Conservation (phyloP, 1,140 invertebrate species). For the Eubasilissa regina region DNA sequence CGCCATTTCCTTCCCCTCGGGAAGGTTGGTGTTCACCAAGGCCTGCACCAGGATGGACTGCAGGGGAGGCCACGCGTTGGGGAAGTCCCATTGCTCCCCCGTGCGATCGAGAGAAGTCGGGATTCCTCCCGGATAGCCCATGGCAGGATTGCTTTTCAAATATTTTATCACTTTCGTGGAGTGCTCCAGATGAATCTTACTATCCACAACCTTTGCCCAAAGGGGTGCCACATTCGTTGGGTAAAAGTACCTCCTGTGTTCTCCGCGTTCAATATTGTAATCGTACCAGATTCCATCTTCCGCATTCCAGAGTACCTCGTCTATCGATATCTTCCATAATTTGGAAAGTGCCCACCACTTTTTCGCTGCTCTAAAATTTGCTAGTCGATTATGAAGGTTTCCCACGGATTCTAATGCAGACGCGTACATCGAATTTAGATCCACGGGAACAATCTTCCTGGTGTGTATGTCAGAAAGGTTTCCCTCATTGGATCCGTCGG, state of each 20-base stretch:
- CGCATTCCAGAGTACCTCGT: constrained; percentile 82
- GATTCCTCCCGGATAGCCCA: constrained; percentile 78
- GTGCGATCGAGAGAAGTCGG: constrained; percentile 80
- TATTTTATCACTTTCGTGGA: constrained; percentile 70
- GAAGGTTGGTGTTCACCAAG: constrained; percentile 76
- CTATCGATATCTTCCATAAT: constrained; percentile 75
- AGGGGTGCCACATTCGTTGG: constrained; percentile 83
- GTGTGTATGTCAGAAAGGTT: constrained; percentile 75
- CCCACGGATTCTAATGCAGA: constrained; percentile 71
- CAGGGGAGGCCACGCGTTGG: constrained; percentile 90
- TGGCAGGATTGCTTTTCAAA: constrained; percentile 69
- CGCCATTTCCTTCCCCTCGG: constrained; percentile 77
- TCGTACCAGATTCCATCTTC: constrained; percentile 83
- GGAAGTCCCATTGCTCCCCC: constrained; percentile 92
- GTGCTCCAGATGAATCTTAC: constrained; percentile 62
- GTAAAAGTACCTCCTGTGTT: constrained; percentile 76
- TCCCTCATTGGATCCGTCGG: constrained; percentile 67
- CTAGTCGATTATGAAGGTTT: constrained; percentile 68
- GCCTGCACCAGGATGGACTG: constrained; percentile 85
- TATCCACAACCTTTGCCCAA: constrained; percentile 74
- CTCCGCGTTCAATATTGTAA: constrained; percentile 73
- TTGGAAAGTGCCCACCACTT: constrained; percentile 70
- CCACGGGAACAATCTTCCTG: constrained; percentile 84
- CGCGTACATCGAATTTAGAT: constrained; percentile 87
- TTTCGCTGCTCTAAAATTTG: constrained; percentile 66